A percentile compares a stretch with the other conserved stretches of the same genome.
These are phyloP conservation scores for Drosophila neocordata DNA, from an alignment of 1,140 invertebrate species.

Conservation along the genomic window DNA sequence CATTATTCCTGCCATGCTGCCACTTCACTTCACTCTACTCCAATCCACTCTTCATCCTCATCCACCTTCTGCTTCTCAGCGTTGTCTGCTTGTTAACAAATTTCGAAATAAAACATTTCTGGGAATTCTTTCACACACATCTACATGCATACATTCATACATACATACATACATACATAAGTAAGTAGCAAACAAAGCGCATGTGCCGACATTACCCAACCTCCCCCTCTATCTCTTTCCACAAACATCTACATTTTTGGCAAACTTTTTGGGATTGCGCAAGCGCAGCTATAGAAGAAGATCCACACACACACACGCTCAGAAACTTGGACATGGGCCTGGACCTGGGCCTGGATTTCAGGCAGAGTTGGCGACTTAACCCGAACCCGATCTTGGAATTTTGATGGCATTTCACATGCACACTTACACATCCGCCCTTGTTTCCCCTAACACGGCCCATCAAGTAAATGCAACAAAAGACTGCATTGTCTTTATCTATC, in stretches of 20 bases:
- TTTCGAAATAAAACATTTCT: slow-evolving; percentile 75
- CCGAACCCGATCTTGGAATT: slow-evolving; percentile 47
- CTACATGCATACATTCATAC: too few relatives aligned
- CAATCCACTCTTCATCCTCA: not conserved
- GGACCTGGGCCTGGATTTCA: not conserved
- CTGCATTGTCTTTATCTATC: slow-evolving; percentile 45
- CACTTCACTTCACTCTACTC: not conserved
- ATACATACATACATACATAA: slow-evolving; percentile 22
- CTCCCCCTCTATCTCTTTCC: not conserved
- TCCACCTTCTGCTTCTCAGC: slow-evolving; percentile 24
- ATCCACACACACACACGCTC: not conserved
- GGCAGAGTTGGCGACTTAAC: slow-evolving; percentile 8
- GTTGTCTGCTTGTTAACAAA: slow-evolving; percentile 72
- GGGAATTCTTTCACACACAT: slow-evolving; percentile 57
- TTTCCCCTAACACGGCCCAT: not conserved
- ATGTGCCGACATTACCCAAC: slow-evolving; percentile 51
- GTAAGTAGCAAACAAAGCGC: slow-evolving; percentile 61
- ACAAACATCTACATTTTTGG: slow-evolving; percentile 39
- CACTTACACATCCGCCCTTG: slow-evolving; percentile 49
- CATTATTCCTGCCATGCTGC: slow-evolving; percentile 38
- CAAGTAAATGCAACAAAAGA: slow-evolving; percentile 48
- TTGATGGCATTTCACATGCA: slow-evolving; percentile 72
- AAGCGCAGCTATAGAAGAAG: slow-evolving; percentile 52
- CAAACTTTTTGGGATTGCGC: slow-evolving; percentile 66
- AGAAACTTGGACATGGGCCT: not conserved